Evolutionary conservation across 1,140 invertebrate genomes (phyloP).

Genomic region (Lethrus apterus): DNA sequence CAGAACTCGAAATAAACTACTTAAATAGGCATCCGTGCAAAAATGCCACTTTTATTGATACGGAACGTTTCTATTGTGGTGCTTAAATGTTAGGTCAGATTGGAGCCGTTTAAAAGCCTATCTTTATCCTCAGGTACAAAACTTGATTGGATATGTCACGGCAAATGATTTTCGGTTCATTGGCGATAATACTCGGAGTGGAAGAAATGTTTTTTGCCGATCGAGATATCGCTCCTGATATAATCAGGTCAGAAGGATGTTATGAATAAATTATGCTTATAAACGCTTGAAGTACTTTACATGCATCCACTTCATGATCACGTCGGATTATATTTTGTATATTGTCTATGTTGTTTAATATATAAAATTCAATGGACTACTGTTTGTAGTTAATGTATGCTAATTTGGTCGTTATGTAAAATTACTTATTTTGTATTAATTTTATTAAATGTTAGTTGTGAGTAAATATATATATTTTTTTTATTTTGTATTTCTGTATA

Average conservation of each 20-base stretch:
- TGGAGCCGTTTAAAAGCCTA: slow-evolving; percentile 2
- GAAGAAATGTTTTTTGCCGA: slow-evolving; percentile 10
- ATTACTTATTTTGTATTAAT: too few relatives aligned
- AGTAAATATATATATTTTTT: too few relatives aligned
- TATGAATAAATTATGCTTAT: slow-evolving; percentile 19
- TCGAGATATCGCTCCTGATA: slow-evolving; percentile 6
- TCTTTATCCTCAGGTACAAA: slow-evolving; percentile 13
- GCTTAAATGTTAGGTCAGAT: slow-evolving; percentile 11
- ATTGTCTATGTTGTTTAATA: too few relatives aligned
- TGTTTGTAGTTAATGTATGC: too few relatives aligned
- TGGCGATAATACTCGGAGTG: slow-evolving; percentile 8
- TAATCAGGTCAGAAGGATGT: slow-evolving; percentile 12
- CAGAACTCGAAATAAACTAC: not conserved
- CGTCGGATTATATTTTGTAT: too few relatives aligned
- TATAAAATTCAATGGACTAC: too few relatives aligned
- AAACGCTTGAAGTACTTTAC: too few relatives aligned
- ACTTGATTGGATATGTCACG: slow-evolving; percentile 19
- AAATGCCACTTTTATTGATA: slow-evolving; percentile 4
- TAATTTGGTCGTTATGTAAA: too few relatives aligned
- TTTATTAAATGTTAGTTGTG: too few relatives aligned
- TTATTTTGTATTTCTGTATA: too few relatives aligned
- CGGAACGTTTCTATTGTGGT: slow-evolving; percentile 6
- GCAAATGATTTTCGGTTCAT: slow-evolving; percentile 17
- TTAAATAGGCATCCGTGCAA: slow-evolving; percentile 5
- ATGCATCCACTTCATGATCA: too few relatives aligned